Conservation (phyloP, 2,113 vertebrate species). For the Myiozetetes cayanensis region DNA sequence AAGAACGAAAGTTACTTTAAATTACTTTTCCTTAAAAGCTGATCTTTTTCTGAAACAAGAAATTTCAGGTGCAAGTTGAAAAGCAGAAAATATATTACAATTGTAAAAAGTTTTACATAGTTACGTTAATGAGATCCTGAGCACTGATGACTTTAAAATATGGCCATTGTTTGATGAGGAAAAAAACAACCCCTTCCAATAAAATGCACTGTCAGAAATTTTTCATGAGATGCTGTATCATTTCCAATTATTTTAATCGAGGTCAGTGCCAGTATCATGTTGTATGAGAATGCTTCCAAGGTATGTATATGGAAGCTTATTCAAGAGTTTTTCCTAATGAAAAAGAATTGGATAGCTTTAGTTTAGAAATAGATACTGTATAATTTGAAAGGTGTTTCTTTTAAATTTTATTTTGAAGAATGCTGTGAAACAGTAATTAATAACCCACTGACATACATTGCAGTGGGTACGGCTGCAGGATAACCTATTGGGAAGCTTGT, state of each 20-base stretch:
- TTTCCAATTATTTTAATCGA: conserved; percentile 50
- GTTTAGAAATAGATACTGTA: conserved; percentile 70
- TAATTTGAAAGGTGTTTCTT: conserved; percentile 14
- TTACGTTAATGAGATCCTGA: conserved; percentile 67
- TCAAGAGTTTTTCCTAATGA: conserved; percentile 61
- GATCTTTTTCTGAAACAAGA: conserved; percentile 83
- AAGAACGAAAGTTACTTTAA: conserved; percentile 54
- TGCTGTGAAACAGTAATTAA: conserved; percentile 41
- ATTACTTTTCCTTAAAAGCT: conserved; percentile 74
- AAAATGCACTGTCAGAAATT: conserved; percentile 25
- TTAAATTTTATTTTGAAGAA: conserved; percentile 38
- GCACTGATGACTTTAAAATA: conserved; percentile 65
- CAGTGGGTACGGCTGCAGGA: neutral
- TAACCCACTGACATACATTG: conserved; percentile 1
- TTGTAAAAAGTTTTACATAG: conserved; percentile 77
- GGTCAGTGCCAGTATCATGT: conserved; percentile 67
- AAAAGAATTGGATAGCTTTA: conserved; percentile 54
- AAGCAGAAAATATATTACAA: conserved; percentile 79
- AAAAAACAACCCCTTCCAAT: conserved; percentile 50
- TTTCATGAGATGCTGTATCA: conserved; percentile 34
- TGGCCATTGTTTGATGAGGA: conserved; percentile 60
- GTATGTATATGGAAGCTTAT: conserved; percentile 48
- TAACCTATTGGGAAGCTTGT: conserved; percentile 89
- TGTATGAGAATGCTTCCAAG: conserved; percentile 57
- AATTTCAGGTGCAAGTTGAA: conserved; percentile 80